These are phyloP conservation scores for Saturnia pavonia DNA, from an alignment of 2,888 invertebrate genomes.

Conservation along the genomic window DNA sequence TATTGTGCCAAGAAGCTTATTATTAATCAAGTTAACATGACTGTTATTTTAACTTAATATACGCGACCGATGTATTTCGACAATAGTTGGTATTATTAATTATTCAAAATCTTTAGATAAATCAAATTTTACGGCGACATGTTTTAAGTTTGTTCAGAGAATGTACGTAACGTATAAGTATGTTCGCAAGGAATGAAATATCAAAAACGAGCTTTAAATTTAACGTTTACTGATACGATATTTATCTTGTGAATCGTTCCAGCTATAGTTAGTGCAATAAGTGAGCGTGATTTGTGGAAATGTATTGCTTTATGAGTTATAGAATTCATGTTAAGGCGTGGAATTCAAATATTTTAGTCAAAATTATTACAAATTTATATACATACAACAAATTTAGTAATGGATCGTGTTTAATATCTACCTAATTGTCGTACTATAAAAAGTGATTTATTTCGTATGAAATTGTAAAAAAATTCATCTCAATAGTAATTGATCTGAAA, in stretches of 20 bases:
- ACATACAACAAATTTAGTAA: not conserved
- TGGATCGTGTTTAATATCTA: not conserved
- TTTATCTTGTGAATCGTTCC: slow-evolving; percentile 14
- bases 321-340: not conserved
- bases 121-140: not conserved
- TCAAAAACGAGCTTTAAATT: slow-evolving; percentile 39
- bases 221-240: slow-evolving; percentile 17
- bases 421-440: not conserved
- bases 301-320: not conserved
- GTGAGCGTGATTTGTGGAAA: slow-evolving; percentile 23
- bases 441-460: not conserved
- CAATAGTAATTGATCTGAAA: not conserved
- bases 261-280: slow-evolving; percentile 36
- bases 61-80: not conserved
- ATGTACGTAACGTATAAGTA: not conserved
- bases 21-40: not conserved
- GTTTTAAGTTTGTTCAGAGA: not conserved
- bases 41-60: no score
- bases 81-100: not conserved
- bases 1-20: not conserved
- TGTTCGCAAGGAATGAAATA: not conserved
- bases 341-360: not conserved
- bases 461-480: not conserved
- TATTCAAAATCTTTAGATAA: not conserved
- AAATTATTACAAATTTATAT: not conserved